Conservation (phyloP, 2,797 vertebrate genomes). For the Megaceryle alcyon region DNA sequence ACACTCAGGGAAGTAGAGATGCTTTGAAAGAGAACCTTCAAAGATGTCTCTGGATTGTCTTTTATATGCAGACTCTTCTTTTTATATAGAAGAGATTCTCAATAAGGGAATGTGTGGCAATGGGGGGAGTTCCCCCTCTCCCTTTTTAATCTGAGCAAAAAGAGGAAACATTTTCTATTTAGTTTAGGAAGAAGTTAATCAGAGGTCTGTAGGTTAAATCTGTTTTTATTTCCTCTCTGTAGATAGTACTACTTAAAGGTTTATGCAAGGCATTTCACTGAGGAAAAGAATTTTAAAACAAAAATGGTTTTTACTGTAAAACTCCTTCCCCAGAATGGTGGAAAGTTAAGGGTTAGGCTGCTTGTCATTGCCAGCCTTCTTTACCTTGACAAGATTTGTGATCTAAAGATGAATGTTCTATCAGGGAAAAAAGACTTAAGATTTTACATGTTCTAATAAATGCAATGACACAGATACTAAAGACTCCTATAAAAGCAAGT, state of each 20-base stretch:
- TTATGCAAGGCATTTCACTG: neutral
- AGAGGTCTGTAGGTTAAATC: slow-evolving; percentile 69
- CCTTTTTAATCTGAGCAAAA: slow-evolving; percentile 65
- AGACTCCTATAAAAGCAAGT: slow-evolving; percentile 5
- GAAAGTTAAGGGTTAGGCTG: neutral
- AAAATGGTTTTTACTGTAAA: neutral
- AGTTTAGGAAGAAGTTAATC: slow-evolving; percentile 62
- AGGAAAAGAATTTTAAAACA: slow-evolving; percentile 35
- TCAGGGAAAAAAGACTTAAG: slow-evolving; percentile 28
- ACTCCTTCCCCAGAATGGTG: neutral
- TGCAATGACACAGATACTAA: slow-evolving; percentile 22
- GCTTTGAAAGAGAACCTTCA: slow-evolving; percentile 99
- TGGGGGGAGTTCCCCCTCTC: slow-evolving; percentile 15
- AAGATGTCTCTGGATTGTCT: slow-evolving; percentile 93
- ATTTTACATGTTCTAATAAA: slow-evolving; percentile 51
- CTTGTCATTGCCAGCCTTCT: slow-evolving; percentile 37
- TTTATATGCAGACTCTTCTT: slow-evolving; percentile 87
- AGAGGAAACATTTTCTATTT: slow-evolving; percentile 61
- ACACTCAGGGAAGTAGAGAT: slow-evolving; percentile 83
- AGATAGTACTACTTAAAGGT: neutral
- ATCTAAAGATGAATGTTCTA: slow-evolving; percentile 24
- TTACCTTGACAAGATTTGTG: slow-evolving; percentile 36
- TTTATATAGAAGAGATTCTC: slow-evolving; percentile 73
- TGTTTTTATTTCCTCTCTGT: slow-evolving; percentile 50
- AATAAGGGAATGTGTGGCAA: slow-evolving; percentile 50